Percentiles rank a stretch among this genome's conserved stretches.
Conservation (phyloP, 53 echinoderm and acorn worm genomes). For the Henricia sp. region DNA sequence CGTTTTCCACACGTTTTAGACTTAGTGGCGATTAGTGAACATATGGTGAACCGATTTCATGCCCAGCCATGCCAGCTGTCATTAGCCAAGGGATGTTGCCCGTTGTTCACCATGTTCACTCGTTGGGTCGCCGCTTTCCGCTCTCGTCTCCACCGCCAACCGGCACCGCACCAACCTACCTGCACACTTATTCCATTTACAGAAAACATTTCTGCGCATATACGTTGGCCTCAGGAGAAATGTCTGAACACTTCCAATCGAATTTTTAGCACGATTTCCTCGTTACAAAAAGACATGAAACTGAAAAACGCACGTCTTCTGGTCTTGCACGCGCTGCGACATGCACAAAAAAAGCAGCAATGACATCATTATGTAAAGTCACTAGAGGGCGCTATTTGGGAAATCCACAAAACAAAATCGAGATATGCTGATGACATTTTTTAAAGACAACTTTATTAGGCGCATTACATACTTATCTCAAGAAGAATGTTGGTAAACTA, state of each 20-base stretch:
- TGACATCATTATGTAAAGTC: conserved; percentile 12
- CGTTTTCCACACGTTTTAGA: too few species aligned
- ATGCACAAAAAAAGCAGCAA: not conserved
- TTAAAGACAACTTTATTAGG: too few species aligned
- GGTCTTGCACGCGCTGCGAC: not conserved
- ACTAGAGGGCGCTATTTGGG: conserved; percentile 5
- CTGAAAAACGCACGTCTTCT: not conserved
- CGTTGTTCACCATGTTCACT: not conserved
- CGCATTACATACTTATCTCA: too few species aligned
- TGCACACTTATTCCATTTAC: conserved; percentile 25
- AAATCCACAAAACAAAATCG: not conserved
- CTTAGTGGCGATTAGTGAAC: too few species aligned
- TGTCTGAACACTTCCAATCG: not conserved
- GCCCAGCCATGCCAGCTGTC: too few species aligned
- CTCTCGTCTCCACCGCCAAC: not conserved
- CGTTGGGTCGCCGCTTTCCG: not conserved
- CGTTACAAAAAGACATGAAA: not conserved
- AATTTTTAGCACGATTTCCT: not conserved
- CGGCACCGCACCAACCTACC: not conserved
- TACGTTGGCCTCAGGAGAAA: not conserved
- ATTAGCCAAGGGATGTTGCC: not conserved
- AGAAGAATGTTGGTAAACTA: too few species aligned
- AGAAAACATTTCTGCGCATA: conserved; percentile 22
- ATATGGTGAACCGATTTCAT: too few species aligned
- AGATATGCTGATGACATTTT: too few species aligned